Evolutionary conservation across 2,888 invertebrate genomes (phyloP).

Genomic region (Dermolepida albohirtum): DNA sequence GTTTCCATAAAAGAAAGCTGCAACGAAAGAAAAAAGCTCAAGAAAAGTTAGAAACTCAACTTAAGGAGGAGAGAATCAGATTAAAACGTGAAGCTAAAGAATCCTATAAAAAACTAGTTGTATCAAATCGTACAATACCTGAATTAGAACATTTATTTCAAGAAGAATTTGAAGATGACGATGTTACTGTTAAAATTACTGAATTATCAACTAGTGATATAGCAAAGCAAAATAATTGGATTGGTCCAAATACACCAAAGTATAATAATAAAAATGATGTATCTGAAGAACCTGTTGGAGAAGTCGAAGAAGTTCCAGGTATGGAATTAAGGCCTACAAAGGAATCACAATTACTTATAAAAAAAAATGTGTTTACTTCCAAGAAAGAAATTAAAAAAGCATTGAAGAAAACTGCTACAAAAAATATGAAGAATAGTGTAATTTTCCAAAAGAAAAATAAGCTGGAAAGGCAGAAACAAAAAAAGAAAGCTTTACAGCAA

Average conservation of each 20-base stretch:
- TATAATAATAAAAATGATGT: constrained; percentile 57
- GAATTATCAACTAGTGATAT: constrained; percentile 79
- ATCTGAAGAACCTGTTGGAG: constrained; percentile 52
- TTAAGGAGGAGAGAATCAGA: constrained; percentile 81
- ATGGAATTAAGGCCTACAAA: constrained; percentile 65
- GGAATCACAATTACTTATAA: constrained; percentile 58
- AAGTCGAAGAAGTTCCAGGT: constrained; percentile 64
- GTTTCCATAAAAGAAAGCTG: constrained; percentile 84
- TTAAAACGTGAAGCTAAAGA: constrained; percentile 81
- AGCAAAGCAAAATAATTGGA: constrained; percentile 77
- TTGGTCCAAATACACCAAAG: constrained; percentile 75
- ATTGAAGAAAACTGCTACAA: constrained; percentile 78
- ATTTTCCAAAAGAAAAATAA: constrained; percentile 80
- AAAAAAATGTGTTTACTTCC: constrained; percentile 60
- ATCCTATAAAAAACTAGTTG: constrained; percentile 78
- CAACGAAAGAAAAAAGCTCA: constrained; percentile 81
- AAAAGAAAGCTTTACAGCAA: constrained; percentile 71
- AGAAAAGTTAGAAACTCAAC: constrained; percentile 75
- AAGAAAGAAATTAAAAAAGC: constrained; percentile 79
- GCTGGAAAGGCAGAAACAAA: constrained; percentile 76
- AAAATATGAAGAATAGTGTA: constrained; percentile 81
- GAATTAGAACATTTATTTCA: constrained; percentile 76
- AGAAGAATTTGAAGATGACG: constrained; percentile 80
- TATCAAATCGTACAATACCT: constrained; percentile 78
- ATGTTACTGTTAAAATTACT: constrained; percentile 82